These are phyloP conservation scores for Cordilura impudica DNA, from an alignment of 2,888 invertebrate genomes.

Conservation along the genomic window DNA sequence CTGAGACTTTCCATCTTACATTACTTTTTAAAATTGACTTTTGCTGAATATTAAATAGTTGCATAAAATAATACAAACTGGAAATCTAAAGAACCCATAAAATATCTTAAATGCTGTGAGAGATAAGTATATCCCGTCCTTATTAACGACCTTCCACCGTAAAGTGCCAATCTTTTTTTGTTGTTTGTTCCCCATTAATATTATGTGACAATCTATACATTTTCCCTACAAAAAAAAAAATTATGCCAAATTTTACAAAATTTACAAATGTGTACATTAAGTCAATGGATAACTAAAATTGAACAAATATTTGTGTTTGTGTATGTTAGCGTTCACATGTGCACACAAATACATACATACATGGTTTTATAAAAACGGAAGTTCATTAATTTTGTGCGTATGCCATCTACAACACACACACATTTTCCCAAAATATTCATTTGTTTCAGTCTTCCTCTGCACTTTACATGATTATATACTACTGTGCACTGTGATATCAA, in stretches of 20 bases:
- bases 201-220: slow-evolving; percentile 22
- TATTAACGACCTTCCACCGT: no score
- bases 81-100: no score
- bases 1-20: no score
- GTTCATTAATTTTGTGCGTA: slow-evolving; percentile 47
- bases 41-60: no score
- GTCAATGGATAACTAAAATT: neutral
- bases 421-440: neutral
- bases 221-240: neutral
- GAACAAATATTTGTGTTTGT: neutral
- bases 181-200: slow-evolving; percentile 20
- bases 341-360: neutral
- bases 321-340: no score
- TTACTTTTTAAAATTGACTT: no score
- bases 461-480: no score
- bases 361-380: slow-evolving; percentile 28
- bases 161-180: no score
- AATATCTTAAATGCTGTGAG: no score
- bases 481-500: no score
- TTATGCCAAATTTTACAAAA: neutral
- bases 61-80: no score
- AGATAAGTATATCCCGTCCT: no score
- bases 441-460: neutral
- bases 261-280: neutral
- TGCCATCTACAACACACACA: neutral